Evolutionary conservation across 2,888 invertebrate species (phyloP), one percentile per base, ranked within the genome.

Genomic region (Loripinus fragilis): DNA sequence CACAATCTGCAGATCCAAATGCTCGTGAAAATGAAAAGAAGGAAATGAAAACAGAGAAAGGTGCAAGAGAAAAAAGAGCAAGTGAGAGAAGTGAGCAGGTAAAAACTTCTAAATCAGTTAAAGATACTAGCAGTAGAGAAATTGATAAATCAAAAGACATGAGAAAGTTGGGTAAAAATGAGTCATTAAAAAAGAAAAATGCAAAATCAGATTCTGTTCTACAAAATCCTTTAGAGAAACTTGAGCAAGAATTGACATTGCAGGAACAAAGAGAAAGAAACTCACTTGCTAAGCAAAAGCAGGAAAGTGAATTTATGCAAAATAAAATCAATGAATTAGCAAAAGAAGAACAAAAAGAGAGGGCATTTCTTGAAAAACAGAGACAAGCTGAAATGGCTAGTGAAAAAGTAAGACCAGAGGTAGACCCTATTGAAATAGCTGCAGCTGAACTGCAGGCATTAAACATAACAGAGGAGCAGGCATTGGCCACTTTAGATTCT

Each of bases 401-500:
- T 55, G 33, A 38, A 8, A 76, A 77, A 10, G 74, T 75, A 7
- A 52, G 73, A 55, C 42, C 30, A 70, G 81, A 81, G 28, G 35
- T 84, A 15, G 84, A 84, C 60, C 84, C 81, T 23, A 80, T 84
- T 48, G 81, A 84, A 60, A 71, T 79, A 38, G 84, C 84, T 35
- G 80, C 84, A 52, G 84, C 84, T 25, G 81, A 81, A 60, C 71
- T 84, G 30, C 81, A 81, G 41, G 81, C 84, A 20, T 80, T 80
- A 30, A 80, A 80, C 33, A 80, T 84, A 60, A 80, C 84, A 68
- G 84, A 84, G 71, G 84, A 84, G 55, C 81, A 84, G 64, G 84
- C 84, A n/a, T 65, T 84, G 38, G 84, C 84, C 42, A 84, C 84
- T 20, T 76, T 88, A 64, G 89, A 90, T 70, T 89, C 90, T n/a